Evolutionary conservation across 2,113 vertebrate genomes (phyloP), one percentile per base, ranked within the genome.

Genomic region (Caranx ignobilis): DNA sequence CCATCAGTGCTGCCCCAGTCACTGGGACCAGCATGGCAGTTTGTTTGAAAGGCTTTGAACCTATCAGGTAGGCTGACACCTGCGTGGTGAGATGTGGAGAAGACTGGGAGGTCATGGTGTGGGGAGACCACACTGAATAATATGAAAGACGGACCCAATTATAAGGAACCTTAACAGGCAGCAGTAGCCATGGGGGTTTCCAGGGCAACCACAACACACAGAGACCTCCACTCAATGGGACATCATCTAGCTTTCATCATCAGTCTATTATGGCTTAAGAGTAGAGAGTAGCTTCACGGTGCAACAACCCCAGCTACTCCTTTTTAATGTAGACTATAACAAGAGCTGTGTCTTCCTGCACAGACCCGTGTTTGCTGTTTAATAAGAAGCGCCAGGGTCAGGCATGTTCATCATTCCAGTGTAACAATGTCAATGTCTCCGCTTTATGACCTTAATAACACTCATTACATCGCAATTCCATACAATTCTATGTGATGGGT

Each of bases 131-230:
- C 56, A 32, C 85, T 73, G 86, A 87, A 87, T 89, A 90, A 93
- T 92, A 93, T 88, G 88, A 93, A 89, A 94, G 94, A 88, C 91
- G 89, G 88, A 83, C 73, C 93, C 93, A 95, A 95, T 95, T 95
- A 95, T 86, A 81, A 80, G 75, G 85, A 77, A 89, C 94, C 94
- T 93, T 94, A 94, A 88, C 84, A 67, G 86, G 77, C 89, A 88
- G 85, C 77, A 67, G 81, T 75, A 86, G 73, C 92, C 86, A 75
- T 76, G 35, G 92, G 85, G 90, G 92, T 94, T 92, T 93, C 92
- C 93, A 85, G 77, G 87, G 91, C 86, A 94, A 94, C 91, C 68
- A 87, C 84, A 85, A 85, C 79, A 83, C 75, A 74, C 50, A 63
- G 59, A 70, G 57, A 71, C 61, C 62, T 80, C 60, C 43, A 74